A percentile compares a stretch with the other conserved stretches of the same genome.
These are phyloP conservation scores for Oncorhynchus masou DNA, from an alignment of 2,113 vertebrate genomes.

Conservation along the genomic window DNA sequence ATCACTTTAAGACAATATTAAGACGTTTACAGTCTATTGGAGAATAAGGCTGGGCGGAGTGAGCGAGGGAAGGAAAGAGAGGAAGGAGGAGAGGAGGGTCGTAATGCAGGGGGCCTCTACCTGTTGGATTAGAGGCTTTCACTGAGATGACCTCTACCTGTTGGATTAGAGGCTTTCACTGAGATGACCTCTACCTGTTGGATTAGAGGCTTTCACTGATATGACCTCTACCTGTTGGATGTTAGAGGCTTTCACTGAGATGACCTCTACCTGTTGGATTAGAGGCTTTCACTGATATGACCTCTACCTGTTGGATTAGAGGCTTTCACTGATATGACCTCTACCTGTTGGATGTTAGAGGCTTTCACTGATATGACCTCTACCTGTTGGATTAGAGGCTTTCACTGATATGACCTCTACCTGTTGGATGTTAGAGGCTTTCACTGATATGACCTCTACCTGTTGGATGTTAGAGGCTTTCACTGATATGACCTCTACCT, in stretches of 20 bases:
- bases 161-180: neutral
- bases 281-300: no score
- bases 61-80: neutral
- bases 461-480: no score
- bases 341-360: neutral
- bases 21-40: conserved; percentile 23
- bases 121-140: neutral
- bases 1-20: conserved; percentile 1
- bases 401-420: no score
- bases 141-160: neutral
- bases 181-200: no score
- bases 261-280: no score
- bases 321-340: neutral
- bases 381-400: no score
- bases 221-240: no score
- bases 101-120: neutral
- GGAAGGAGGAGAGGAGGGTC: neutral
- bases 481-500: no score
- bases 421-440: no score
- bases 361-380: neutral
- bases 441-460: no score
- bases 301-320: neutral
- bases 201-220: no score
- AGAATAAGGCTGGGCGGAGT: neutral
- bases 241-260: no score